Percentiles rank a stretch among this genome's conserved stretches.
Conservation (phyloP, 2,113 vertebrate species). For the Nycticryphes semicollaris region DNA sequence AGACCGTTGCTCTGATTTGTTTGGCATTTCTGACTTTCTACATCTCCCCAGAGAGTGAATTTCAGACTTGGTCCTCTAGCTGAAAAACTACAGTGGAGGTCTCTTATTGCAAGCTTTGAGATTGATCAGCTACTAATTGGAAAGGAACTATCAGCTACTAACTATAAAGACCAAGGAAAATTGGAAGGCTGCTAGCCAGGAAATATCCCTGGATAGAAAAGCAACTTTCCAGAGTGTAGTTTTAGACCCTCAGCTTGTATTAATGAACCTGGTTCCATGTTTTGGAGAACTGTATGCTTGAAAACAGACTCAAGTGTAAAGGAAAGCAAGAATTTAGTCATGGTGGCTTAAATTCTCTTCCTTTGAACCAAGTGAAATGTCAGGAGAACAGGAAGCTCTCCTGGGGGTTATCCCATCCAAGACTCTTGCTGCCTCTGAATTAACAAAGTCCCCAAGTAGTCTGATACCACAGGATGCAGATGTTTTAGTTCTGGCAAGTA, state of each 20-base stretch:
- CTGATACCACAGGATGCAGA: constrained; percentile 55
- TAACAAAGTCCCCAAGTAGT: constrained; percentile 30
- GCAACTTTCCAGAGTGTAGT: background rate
- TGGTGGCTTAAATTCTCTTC: constrained; percentile 23
- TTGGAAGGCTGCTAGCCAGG: background rate
- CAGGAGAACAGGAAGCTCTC: constrained; percentile 36
- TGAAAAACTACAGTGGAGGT: background rate
- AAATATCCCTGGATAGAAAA: constrained; percentile 18
- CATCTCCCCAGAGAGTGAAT: background rate
- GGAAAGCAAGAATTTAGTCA: background rate
- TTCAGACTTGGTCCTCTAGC: background rate
- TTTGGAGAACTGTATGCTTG: background rate
- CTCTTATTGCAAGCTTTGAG: background rate
- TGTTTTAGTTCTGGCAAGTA: constrained; percentile 58
- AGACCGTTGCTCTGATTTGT: background rate
- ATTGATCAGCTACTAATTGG: background rate
- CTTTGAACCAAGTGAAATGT: background rate
- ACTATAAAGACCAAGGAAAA: background rate
- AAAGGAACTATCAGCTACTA: background rate
- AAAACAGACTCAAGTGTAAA: background rate
- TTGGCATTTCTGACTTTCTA: background rate
- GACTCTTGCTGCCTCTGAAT: constrained; percentile 12
- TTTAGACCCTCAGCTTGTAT: background rate
- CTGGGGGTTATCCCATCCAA: background rate
- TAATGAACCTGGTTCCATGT: background rate